phyloP scores from a whole-genome alignment of 2,113 vertebrate species.

The Myiozetetes cayanensis region DNA sequence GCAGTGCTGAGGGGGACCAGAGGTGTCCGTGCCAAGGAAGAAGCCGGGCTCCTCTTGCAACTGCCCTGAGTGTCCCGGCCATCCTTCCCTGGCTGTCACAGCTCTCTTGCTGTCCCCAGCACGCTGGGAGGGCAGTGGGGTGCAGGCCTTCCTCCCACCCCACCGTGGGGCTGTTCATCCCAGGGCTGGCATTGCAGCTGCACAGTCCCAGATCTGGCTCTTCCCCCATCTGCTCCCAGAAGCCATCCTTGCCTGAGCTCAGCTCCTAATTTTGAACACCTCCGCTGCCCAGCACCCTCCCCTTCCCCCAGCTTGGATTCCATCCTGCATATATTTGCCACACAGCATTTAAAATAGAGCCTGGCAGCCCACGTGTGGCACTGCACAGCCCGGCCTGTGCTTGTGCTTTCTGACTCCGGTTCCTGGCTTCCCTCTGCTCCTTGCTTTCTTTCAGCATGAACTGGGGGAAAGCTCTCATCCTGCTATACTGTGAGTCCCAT shows the following conservation, averaged over 20 bases:
- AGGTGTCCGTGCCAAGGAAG: neutral
- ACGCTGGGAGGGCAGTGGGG: neutral
- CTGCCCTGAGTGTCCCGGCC: accelerated
- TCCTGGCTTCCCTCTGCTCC: neutral
- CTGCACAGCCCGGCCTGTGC: neutral
- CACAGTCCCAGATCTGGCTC: neutral
- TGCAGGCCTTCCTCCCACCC: too few relatives aligned
- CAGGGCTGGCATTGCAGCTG: neutral
- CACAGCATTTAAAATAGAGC: slow-evolving; percentile 64
- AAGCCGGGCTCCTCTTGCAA: neutral
- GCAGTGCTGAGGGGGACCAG: neutral
- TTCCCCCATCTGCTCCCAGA: slow-evolving; percentile 44
- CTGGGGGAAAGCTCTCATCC: neutral
- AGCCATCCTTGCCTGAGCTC: slow-evolving; percentile 46
- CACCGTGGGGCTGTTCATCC: accelerated
- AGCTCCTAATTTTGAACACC: slow-evolving; percentile 60
- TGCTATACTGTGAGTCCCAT: neutral
- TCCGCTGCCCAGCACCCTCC: slow-evolving; percentile 35
- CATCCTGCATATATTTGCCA: slow-evolving; percentile 63
- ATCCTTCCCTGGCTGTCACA: accelerated
- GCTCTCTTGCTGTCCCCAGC: neutral
- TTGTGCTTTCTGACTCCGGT: neutral
- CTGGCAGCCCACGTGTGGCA: slow-evolving; percentile 49
- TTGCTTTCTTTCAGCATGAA: neutral
- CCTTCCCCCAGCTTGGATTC: slow-evolving; percentile 55